Conservation (phyloP, 1,140 invertebrate genomes). For the Linepithema humile region DNA sequence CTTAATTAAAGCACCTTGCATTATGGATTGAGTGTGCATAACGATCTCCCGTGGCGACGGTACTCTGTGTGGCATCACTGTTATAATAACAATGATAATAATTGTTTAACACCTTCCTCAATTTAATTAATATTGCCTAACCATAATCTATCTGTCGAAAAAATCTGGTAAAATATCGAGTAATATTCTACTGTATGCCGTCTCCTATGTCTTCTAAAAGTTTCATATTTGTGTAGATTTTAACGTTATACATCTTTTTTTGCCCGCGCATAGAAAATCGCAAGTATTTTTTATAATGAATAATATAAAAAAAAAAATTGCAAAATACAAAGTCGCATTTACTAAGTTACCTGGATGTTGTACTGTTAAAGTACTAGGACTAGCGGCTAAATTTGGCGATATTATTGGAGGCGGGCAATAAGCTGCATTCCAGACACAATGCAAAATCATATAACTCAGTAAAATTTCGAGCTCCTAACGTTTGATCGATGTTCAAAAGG, state of each 20-base stretch:
- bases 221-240: too few species aligned
- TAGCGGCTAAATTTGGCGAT: constrained; percentile 87
- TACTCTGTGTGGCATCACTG: constrained; percentile 89
- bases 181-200: not conserved
- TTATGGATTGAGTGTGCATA: constrained; percentile 92
- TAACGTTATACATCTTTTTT: too few species aligned
- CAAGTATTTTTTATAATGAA: not conserved
- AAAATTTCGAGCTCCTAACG: not conserved
- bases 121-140: not conserved
- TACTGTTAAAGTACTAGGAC: constrained; percentile 87
- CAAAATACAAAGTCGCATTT: constrained; percentile 20
- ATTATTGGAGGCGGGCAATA: constrained; percentile 85
- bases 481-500: not conserved
- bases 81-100: constrained; percentile 65
- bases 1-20: constrained; percentile 93
- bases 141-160: not conserved
- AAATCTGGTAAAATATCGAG: too few species aligned
- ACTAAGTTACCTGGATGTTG: constrained; percentile 86
- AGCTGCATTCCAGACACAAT: constrained; percentile 85
- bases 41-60: constrained; percentile 93
- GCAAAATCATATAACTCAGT: constrained; percentile 33
- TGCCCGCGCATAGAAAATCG: too few species aligned
- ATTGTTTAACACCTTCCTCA: constrained; percentile 1
- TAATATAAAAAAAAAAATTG: not conserved
- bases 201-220: not conserved